Base-by-base conservation (phyloP, 92 coral and sea anemone species). In the Parazoanthus swiftii region DNA sequence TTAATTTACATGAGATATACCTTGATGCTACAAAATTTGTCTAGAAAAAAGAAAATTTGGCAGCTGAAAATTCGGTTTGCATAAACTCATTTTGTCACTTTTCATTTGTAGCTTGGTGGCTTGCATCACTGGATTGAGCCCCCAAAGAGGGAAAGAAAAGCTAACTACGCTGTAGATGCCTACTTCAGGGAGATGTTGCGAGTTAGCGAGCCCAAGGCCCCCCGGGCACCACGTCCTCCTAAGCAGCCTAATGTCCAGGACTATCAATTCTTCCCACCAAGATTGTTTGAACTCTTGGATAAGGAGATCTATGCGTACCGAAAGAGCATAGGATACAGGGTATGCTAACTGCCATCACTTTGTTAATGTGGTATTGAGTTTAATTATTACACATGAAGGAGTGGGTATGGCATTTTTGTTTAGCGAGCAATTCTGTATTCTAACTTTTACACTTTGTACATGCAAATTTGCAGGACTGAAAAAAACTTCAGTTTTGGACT, bases 231-330 rank as follows among this genome's bases (percentile, higher is more conserved):
- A 36, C 94, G 99, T 68, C 99, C 99, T 5, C 99, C 99, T 18
- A 97, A 93, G 86, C 99, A 97, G 71, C 99, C 99, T 79, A 95
- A 95, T 80, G 99, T 97, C 56, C 99, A 97, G 85, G 99, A 97
- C 80, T 97, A 97, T 84, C 99, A 97, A 76, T 97, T 97, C 88
- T 97, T 97, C 86, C 99, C 99, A 16, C 98, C 99, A 72, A 90
- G 99, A 86, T 95, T 97, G 56, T 97, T 97, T 89, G 99, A 97
- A 92, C 96, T 97, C 13, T 70, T 97, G 90, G 99, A 97, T 82
- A 95, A 95, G 90, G 99, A 97, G 85, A 97, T 97, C 39, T 97
- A 97, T 85, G 95, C 97, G 4, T 97, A 94, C 91, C 96, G 99
- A 66, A 97, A 97, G 89, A 97, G 94, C 83, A 95, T 97, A 11